These are phyloP conservation scores for Poeciliopsis presidionis DNA, from an alignment of 2,797 vertebrate genomes.

Conservation along the genomic window DNA sequence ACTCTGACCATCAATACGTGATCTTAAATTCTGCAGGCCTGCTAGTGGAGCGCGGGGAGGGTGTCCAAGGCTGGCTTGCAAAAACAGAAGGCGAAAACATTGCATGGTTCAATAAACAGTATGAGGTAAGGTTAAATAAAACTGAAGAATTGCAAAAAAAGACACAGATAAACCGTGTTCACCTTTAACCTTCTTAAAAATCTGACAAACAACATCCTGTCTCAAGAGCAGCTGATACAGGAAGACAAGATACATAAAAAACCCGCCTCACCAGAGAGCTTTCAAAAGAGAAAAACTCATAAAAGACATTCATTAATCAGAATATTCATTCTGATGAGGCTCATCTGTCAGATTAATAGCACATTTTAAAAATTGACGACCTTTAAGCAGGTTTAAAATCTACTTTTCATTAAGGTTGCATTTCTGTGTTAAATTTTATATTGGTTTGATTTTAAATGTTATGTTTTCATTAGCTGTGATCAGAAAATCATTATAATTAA, in stretches of 20 bases:
- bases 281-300: too few relatives aligned
- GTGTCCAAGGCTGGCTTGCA: constrained; percentile 47
- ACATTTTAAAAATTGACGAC: too few relatives aligned
- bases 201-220: not conserved
- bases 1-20: constrained; percentile 65
- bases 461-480: too few relatives aligned
- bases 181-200: constrained; percentile 24
- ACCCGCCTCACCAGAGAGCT: too few relatives aligned
- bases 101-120: not conserved
- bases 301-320: too few relatives aligned
- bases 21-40: constrained; percentile 70
- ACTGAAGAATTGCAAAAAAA: not conserved
- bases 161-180: constrained; percentile 12
- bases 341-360: too few relatives aligned
- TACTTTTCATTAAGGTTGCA: too few relatives aligned
- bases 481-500: too few relatives aligned
- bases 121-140: not conserved
- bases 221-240: not conserved
- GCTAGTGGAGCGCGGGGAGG: constrained; percentile 39
- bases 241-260: not conserved
- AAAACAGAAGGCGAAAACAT: constrained; percentile 38
- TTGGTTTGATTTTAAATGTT: too few relatives aligned
- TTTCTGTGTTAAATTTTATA: too few relatives aligned
- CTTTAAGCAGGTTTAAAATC: too few relatives aligned
- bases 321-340: too few relatives aligned